Evolutionary conservation across 2,888 invertebrate genomes (phyloP).

Genomic region (Sphecodes monilicornis): DNA sequence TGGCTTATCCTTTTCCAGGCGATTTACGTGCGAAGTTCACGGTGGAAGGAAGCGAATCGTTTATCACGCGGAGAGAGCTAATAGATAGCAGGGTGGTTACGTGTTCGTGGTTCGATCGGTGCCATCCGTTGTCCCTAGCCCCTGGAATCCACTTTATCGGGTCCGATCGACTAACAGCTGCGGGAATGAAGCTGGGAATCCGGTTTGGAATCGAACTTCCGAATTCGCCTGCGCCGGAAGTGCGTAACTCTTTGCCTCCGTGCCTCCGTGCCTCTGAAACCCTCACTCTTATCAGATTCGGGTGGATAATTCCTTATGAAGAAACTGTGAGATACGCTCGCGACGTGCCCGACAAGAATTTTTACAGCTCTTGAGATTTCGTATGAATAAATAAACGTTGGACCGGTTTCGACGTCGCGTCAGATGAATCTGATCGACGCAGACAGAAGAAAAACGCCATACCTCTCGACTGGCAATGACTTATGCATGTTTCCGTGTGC

Average conservation of each 20-base stretch:
- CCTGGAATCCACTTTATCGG: slow-evolving; percentile 70
- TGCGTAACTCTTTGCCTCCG: slow-evolving; percentile 54
- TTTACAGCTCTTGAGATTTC: background rate
- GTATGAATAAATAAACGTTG: background rate
- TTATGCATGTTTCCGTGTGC: slow-evolving; percentile 27
- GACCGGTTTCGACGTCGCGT: background rate
- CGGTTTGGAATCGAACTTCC: slow-evolving; percentile 41
- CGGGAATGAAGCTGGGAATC: slow-evolving; percentile 41
- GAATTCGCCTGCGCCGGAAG: slow-evolving; percentile 44
- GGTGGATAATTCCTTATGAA: background rate
- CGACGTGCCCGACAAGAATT: background rate
- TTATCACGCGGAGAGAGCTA: slow-evolving; percentile 75
- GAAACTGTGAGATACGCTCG: background rate
- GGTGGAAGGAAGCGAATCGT: slow-evolving; percentile 77
- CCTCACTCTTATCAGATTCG: too few relatives aligned
- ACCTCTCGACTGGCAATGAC: background rate
- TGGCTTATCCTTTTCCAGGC: slow-evolving; percentile 75
- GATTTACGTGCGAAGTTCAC: slow-evolving; percentile 77
- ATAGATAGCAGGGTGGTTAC: slow-evolving; percentile 78
- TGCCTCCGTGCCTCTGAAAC: too few relatives aligned
- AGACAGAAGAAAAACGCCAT: background rate
- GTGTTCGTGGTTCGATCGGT: slow-evolving; percentile 69
- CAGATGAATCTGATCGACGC: background rate
- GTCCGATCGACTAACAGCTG: slow-evolving; percentile 64
- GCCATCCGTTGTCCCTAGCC: slow-evolving; percentile 34